Percentiles rank a stretch among this genome's conserved stretches.
Conservation (phyloP, 2,113 vertebrate species). For the Corynorhinus townsendii region DNA sequence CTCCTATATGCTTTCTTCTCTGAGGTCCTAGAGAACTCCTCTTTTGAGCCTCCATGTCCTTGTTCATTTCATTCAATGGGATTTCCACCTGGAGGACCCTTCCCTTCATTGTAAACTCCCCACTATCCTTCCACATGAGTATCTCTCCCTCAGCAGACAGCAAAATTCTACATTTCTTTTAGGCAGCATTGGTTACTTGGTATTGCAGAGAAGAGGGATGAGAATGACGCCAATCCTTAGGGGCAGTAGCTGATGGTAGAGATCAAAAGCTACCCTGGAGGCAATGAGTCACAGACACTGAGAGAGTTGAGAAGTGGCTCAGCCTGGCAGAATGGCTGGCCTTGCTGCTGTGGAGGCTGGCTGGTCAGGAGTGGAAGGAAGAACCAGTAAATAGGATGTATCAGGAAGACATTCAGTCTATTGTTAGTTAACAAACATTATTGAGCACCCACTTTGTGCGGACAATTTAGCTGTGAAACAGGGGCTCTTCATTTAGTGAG, state of each 20-base stretch:
- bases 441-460: neutral
- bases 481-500: neutral
- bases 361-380: neutral
- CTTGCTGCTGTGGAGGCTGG: neutral
- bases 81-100: neutral
- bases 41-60: neutral
- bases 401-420: neutral
- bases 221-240: neutral
- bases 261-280: neutral
- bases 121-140: neutral
- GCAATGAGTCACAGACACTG: neutral
- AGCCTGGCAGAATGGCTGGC: neutral
- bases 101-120: neutral
- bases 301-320: neutral
- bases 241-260: neutral
- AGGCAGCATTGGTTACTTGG: neutral
- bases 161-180: neutral
- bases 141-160: neutral
- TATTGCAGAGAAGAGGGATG: neutral
- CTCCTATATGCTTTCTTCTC: neutral
- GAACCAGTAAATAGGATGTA: neutral
- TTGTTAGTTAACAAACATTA: neutral
- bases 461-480: neutral
- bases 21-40: neutral
- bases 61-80: neutral